phyloP scores from a whole-genome alignment of 1,140 invertebrate species.

The Antheraea pernyi region DNA sequence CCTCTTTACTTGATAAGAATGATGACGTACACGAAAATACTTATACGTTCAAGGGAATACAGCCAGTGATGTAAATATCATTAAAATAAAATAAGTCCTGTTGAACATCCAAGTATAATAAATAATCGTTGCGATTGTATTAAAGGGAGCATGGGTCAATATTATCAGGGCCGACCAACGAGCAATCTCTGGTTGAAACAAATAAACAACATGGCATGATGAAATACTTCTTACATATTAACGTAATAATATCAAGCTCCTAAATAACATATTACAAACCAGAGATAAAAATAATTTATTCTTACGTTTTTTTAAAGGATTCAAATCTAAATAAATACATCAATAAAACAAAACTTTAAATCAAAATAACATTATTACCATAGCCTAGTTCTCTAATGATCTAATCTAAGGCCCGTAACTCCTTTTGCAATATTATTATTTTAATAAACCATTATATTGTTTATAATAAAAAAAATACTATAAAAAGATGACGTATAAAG shows the following conservation, averaged over 20 bases:
- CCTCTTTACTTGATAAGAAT: not conserved
- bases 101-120: not conserved
- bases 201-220: constrained; percentile 14
- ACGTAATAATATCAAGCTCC: not conserved
- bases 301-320: no score
- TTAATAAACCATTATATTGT: no score
- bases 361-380: no score
- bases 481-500: no score
- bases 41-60: not conserved
- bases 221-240: not conserved
- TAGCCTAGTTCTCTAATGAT: no score
- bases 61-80: not conserved
- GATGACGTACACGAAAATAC: not conserved
- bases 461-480: no score
- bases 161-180: constrained; percentile 30
- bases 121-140: not conserved
- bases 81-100: not conserved
- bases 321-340: no score
- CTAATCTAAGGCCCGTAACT: no score
- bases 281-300: no score
- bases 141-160: constrained; percentile 26
- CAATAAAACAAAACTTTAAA: no score
- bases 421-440: no score
- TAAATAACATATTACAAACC: no score
- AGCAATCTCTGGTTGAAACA: not conserved